Base-by-base conservation (phyloP, 2,113 vertebrate species). In the Solea senegalensis region DNA sequence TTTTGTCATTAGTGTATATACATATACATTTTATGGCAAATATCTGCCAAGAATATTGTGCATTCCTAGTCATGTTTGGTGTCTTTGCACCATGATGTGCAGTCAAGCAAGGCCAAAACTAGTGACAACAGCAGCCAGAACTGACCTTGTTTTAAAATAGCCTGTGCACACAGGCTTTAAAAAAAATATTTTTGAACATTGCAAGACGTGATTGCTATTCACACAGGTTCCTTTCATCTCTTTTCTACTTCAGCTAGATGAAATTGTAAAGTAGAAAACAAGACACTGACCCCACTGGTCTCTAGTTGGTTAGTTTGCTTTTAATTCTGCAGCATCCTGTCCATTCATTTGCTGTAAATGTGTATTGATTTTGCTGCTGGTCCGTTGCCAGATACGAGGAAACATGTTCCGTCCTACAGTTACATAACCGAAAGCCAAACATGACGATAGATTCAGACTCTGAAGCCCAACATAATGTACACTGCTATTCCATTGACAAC, bases 351-450 rank as follows among this genome's bases (percentile, higher is more conserved):
- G 41, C 64, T 52, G 26, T 28, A 69, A 85, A 82, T 81, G 21
- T 67, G 51, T n/a, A 67, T 43, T 65, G 58, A 71, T 75, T 81
- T 83, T 0, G 43, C 79, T 72, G 70, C 45, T 63, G 79, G 84
- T 43, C 69, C 11, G 1, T 60, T 60, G 16, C 69, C 26, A 69
- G 54, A 60, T 39, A 34, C 57, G 43, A 57, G 62, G 41, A 63
- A 64, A 76, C 34, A 46, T 62, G 34, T 56, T 69, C 40, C 27
- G 45, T 51, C 13, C 48, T 39, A 45, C 44, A 61, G 57, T 88
- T 80, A 87, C 50, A 72, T 76, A 85, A 87, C 49, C 2, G 14
- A 74, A 73, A 65, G 65, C 65, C 76, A 57, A 67, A 63, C 28
- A 26, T 66, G 50, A 55, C 69, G 58, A 45, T 72, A 55, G 51